Percentiles rank a stretch among this genome's conserved stretches.
Conservation (phyloP, 2,113 vertebrate genomes). For the Hemibagrus wyckioides region DNA sequence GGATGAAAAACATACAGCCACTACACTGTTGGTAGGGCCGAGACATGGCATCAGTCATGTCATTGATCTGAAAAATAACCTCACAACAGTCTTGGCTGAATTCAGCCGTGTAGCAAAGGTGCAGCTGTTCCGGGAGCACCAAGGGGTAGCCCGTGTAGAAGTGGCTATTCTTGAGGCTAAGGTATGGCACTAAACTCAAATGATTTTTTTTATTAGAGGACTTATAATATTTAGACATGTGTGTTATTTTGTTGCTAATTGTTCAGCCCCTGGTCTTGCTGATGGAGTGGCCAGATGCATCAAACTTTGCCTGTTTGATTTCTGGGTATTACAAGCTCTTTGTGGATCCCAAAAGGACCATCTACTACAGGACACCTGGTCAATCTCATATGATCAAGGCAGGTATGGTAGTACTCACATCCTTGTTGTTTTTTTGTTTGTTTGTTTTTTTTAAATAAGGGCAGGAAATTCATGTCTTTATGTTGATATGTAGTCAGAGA, state of each 20-base stretch:
- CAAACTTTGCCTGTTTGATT: slow-evolving; percentile 96
- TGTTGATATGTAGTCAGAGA: neutral
- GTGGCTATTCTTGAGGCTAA: slow-evolving; percentile 93
- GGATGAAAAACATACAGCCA: slow-evolving; percentile 95
- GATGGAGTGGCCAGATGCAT: slow-evolving; percentile 98
- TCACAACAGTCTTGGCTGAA: slow-evolving; percentile 94
- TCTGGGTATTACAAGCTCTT: slow-evolving; percentile 96
- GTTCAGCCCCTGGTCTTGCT: slow-evolving; percentile 89
- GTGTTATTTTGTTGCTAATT: neutral
- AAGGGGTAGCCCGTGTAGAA: slow-evolving; percentile 94
- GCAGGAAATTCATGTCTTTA: neutral
- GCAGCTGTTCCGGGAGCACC: slow-evolving; percentile 94
- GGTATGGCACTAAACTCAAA: slow-evolving; percentile 68
- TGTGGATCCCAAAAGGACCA: slow-evolving; percentile 92
- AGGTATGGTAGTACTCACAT: slow-evolving; percentile 82
- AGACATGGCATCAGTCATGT: slow-evolving; percentile 97
- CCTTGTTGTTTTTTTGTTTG: slow-evolving; percentile 39
- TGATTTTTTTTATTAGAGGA: neutral
- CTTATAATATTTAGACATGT: neutral
- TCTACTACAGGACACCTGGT: slow-evolving; percentile 84
- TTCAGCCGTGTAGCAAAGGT: slow-evolving; percentile 96
- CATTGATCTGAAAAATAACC: slow-evolving; percentile 98
- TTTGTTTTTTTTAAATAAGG: neutral
- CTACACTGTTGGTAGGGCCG: slow-evolving; percentile 91
- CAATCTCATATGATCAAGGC: slow-evolving; percentile 95